These are phyloP conservation scores for Mesorhabditis belari DNA, from an alignment of 2,888 invertebrate species.

Conservation along the genomic window DNA sequence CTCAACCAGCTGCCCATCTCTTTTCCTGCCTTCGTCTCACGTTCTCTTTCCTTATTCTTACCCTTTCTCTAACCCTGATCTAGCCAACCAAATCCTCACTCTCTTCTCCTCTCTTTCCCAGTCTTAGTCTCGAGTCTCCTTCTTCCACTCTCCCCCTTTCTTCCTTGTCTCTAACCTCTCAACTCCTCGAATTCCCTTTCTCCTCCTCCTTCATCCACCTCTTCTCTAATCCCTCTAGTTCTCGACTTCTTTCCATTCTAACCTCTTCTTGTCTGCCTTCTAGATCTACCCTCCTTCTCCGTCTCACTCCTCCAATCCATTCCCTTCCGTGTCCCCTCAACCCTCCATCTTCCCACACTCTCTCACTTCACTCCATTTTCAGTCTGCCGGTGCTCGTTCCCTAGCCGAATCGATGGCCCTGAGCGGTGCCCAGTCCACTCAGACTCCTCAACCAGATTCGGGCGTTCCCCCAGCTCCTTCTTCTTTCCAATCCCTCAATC, in stretches of 20 bases:
- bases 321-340: neutral
- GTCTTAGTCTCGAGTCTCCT: slow-evolving; percentile 4
- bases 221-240: neutral
- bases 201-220: neutral
- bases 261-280: neutral
- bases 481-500: neutral
- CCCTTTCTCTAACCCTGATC: slow-evolving; percentile 3
- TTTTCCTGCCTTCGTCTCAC: slow-evolving; percentile 1
- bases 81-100: neutral
- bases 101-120: slow-evolving; percentile 2
- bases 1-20: too few relatives aligned
- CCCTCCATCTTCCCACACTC: neutral
- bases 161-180: slow-evolving; percentile 13
- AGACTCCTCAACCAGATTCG: neutral
- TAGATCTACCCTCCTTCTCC: neutral
- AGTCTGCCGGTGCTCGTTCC: neutral
- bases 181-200: neutral
- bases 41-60: slow-evolving; percentile 3
- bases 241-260: neutral
- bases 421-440: too few relatives aligned
- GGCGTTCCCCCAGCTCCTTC: neutral
- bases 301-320: neutral
- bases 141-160: slow-evolving; percentile 4
- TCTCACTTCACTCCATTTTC: neutral
- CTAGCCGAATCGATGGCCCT: neutral